Evolutionary conservation across 1,140 invertebrate genomes (phyloP).

Genomic region (Globodera ellingtonae): DNA sequence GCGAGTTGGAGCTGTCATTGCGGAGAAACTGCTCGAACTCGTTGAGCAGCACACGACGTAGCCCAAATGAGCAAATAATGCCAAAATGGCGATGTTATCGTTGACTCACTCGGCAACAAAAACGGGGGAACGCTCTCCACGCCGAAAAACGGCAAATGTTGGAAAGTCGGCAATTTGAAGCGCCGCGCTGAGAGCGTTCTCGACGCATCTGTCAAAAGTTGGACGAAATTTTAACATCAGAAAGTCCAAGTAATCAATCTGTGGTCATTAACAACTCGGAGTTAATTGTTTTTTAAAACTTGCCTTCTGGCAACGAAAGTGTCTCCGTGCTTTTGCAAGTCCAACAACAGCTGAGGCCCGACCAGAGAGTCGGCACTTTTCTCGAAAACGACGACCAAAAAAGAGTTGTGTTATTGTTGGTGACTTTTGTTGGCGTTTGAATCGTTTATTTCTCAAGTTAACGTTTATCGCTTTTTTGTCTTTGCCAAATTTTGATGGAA

Average conservation of each 20-base stretch:
- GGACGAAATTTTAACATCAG: too few species aligned
- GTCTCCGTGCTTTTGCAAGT: constrained; percentile 50
- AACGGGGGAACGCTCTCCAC: constrained; percentile 56
- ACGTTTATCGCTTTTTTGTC: too few species aligned
- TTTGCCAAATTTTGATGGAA: too few species aligned
- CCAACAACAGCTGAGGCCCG: constrained; percentile 53
- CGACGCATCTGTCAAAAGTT: constrained; percentile 7
- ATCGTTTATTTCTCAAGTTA: too few species aligned
- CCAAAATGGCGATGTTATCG: not conserved
- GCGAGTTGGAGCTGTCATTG: constrained; percentile 27
- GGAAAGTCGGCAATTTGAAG: constrained; percentile 59
- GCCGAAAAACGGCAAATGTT: constrained; percentile 58
- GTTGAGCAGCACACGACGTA: constrained; percentile 42
- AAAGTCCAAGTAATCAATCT: too few species aligned
- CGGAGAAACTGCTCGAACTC: constrained; percentile 45
- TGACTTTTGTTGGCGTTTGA: too few species aligned
- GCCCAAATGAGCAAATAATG: constrained; percentile 25
- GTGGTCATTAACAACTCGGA: too few species aligned
- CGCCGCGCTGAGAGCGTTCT: constrained; percentile 52
- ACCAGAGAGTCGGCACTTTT: constrained; percentile 39
- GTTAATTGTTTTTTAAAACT: constrained; percentile 10
- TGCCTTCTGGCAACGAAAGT: constrained; percentile 51
- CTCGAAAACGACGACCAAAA: constrained; percentile 54
- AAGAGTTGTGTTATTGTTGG: too few species aligned
- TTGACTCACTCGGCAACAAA: constrained; percentile 57